Conservation (phyloP, 2,888 invertebrate genomes). For the Erannis defoliaria region DNA sequence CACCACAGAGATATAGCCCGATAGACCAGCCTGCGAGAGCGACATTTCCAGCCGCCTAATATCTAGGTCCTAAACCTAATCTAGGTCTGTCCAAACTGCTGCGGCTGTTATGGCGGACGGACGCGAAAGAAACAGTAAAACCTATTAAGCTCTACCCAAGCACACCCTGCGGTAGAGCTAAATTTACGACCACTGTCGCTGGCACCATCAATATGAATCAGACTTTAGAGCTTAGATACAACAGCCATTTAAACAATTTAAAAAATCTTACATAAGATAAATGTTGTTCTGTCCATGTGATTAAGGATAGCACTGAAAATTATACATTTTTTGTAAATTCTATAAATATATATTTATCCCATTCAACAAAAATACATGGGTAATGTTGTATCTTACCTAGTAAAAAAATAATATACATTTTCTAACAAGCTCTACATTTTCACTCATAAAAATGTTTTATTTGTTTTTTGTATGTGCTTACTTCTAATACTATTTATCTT, state of each 20-base stretch:
- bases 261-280: conserved; percentile 59
- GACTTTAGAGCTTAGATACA: neutral
- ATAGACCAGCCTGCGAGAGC: too few relatives aligned
- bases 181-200: too few relatives aligned
- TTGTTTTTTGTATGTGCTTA: neutral
- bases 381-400: conserved; percentile 46
- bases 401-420: conserved; percentile 53
- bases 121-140: too few relatives aligned
- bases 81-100: too few relatives aligned
- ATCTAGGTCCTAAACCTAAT: too few relatives aligned
- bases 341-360: neutral
- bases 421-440: conserved; percentile 47
- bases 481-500: neutral
- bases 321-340: neutral
- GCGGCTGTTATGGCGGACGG: too few relatives aligned
- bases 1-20: too few relatives aligned
- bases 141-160: too few relatives aligned
- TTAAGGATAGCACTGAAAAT: conserved; percentile 59
- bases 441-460: conserved; percentile 1
- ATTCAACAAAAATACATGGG: neutral
- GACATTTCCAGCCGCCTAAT: too few relatives aligned
- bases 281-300: conserved; percentile 61
- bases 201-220: too few relatives aligned
- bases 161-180: too few relatives aligned
- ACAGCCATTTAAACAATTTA: too few relatives aligned